Evolutionary conservation across 2,113 vertebrate species (phyloP).

Genomic region (Papio anubis): DNA sequence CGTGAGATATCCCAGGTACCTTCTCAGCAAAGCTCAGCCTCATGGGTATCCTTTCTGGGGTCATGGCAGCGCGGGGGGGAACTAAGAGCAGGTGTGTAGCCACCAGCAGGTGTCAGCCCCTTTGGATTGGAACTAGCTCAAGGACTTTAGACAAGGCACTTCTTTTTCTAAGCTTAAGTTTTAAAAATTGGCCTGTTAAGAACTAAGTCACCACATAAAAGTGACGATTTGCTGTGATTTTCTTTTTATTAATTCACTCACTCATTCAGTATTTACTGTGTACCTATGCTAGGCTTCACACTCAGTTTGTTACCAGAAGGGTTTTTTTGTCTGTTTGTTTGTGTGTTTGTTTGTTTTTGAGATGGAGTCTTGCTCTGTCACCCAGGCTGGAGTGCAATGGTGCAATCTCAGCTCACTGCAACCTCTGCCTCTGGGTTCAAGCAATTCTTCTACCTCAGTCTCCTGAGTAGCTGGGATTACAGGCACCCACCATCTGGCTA

Average conservation of each 20-base stretch:
- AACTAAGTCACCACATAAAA: neutral
- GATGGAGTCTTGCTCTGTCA: no score
- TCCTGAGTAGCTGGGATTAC: no score
- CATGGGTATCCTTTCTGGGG: neutral
- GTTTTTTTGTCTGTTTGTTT: no score
- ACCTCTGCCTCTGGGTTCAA: no score
- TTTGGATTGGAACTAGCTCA: neutral
- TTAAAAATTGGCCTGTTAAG: neutral
- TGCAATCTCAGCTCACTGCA: no score
- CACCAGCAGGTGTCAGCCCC: neutral
- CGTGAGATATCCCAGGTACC: neutral
- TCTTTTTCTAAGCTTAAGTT: neutral
- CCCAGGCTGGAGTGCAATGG: no score
- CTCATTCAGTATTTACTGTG: neutral
- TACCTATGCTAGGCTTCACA: neutral
- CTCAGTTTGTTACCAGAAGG: no score
- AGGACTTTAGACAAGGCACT: neutral
- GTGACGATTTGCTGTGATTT: neutral
- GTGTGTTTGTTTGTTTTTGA: no score
- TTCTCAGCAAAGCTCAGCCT: neutral
- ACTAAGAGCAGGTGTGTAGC: neutral
- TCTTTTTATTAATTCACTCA: neutral
- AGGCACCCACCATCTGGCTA: no score
- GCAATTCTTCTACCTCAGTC: no score
- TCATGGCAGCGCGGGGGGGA: rapidly evolving